Conservation (phyloP, 2,113 vertebrate genomes). For the Oreocharis arfaki region DNA sequence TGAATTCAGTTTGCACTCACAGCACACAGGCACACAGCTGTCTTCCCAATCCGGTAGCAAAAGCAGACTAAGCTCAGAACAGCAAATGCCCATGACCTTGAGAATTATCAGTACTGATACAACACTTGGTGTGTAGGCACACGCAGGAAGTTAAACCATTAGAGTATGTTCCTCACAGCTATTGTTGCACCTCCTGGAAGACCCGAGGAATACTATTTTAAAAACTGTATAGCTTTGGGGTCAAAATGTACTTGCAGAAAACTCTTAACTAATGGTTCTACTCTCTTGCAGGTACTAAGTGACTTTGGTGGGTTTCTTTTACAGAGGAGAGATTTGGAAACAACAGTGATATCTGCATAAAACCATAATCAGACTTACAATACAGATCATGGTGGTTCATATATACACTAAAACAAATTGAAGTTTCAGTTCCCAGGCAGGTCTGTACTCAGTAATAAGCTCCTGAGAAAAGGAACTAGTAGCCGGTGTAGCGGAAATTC, state of each 20-base stretch:
- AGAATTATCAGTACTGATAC: conserved; percentile 8
- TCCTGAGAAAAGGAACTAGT: not conserved
- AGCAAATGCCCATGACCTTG: conserved; percentile 14
- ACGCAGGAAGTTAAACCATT: not conserved
- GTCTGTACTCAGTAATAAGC: not conserved
- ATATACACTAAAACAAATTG: not conserved
- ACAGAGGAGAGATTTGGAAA: not conserved
- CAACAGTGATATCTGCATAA: not conserved
- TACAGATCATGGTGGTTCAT: not conserved
- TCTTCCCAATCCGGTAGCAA: not conserved
- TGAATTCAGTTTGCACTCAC: not conserved
- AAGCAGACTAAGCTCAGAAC: conserved; percentile 28
- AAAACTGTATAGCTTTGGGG: not conserved
- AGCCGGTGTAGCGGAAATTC: not conserved
- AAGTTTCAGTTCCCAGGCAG: not conserved
- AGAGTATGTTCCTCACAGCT: not conserved
- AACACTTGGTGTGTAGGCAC: not conserved
- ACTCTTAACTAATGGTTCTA: not conserved
- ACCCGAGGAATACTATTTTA: not conserved
- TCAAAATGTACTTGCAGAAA: not conserved
- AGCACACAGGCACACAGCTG: not conserved
- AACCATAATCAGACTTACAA: not conserved
- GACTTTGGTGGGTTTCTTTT: not conserved
- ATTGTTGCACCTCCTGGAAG: not conserved
- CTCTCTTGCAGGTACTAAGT: not conserved